Evolutionary conservation across 2,113 vertebrate genomes (phyloP).

Genomic region (Marcusenius ussheri): DNA sequence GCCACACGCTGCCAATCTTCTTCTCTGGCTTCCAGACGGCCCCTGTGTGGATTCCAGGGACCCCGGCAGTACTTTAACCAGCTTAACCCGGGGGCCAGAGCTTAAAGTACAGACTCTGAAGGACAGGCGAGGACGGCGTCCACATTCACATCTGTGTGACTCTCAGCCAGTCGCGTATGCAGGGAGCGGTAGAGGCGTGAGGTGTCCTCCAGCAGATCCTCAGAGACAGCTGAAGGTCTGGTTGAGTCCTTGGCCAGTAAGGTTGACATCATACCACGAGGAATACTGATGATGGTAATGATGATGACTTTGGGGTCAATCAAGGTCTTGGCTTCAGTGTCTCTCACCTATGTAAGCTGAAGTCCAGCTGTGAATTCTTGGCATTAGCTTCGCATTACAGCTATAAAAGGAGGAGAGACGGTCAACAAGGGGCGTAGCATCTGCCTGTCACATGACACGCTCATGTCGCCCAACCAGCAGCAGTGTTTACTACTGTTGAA

Average conservation of each 20-base stretch:
- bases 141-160: background rate
- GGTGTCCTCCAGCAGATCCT: conserved; percentile 87
- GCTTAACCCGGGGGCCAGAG: conserved; percentile 85
- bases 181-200: background rate
- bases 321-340: background rate
- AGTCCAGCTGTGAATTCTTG: conserved; percentile 95
- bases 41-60: background rate
- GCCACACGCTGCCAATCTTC: background rate
- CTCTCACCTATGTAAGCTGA: conserved; percentile 79
- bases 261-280: conserved; percentile 75
- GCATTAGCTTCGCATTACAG: conserved; percentile 95
- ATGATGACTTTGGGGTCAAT: conserved; percentile 61
- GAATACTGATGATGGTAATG: conserved; percentile 70
- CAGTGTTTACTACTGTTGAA: background rate
- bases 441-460: background rate
- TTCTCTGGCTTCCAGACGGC: background rate
- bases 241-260: conserved; percentile 75
- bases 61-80: conserved; percentile 73
- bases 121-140: background rate
- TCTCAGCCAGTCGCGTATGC: background rate
- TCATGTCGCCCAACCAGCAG: background rate
- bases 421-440: background rate
- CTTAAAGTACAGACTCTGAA: conserved; percentile 94
- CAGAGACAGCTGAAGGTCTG: conserved; percentile 76
- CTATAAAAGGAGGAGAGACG: conserved; percentile 75